Evolutionary conservation across 1,140 invertebrate genomes (phyloP).

Genomic region (Bombus fervidus): DNA sequence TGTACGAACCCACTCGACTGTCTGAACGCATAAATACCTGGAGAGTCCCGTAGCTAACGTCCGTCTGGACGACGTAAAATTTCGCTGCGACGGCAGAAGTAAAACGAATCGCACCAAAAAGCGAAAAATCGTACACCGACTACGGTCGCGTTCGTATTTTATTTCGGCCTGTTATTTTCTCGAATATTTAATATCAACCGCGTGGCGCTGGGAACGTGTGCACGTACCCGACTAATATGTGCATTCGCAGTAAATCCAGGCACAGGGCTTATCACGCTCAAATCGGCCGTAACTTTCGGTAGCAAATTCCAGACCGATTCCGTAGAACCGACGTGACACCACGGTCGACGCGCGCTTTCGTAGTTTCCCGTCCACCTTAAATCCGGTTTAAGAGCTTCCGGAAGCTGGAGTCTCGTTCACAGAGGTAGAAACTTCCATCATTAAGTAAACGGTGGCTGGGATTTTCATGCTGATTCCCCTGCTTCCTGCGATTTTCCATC

Average conservation of each 20-base stretch:
- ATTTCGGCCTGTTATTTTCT: slow-evolving; percentile 41
- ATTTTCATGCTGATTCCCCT: slow-evolving; percentile 34
- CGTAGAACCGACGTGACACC: slow-evolving; percentile 19
- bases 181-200: slow-evolving; percentile 66
- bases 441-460: slow-evolving; percentile 55
- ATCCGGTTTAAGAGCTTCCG: slow-evolving; percentile 51
- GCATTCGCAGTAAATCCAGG: slow-evolving; percentile 56
- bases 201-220: slow-evolving; percentile 37
- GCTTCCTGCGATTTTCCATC: not conserved
- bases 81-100: not conserved
- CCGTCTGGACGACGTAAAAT: not conserved
- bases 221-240: slow-evolving; percentile 44
- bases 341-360: not conserved
- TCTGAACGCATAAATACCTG: not conserved
- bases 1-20: not conserved
- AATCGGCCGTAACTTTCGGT: slow-evolving; percentile 33
- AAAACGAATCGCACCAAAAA: not conserved
- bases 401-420: slow-evolving; percentile 21
- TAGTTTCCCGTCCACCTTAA: slow-evolving; percentile 39
- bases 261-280: slow-evolving; percentile 22
- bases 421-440: slow-evolving; percentile 53
- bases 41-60: not conserved
- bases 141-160: slow-evolving; percentile 49
- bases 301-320: slow-evolving; percentile 26
- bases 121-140: not conserved